Conservation (phyloP, 2,888 invertebrate species). For the Drosophila ustulata region DNA sequence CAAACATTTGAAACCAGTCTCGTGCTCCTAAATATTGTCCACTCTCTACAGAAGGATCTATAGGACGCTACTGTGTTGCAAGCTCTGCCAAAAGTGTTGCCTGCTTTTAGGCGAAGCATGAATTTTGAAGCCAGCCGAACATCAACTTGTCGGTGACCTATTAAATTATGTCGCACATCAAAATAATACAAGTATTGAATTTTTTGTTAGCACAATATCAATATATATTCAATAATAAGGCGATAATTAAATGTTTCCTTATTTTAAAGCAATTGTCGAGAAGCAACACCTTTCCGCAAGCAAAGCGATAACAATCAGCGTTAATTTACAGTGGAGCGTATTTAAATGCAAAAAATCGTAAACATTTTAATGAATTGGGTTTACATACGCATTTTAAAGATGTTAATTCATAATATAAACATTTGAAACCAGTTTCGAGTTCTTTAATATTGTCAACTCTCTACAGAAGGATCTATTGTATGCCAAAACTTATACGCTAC, state of each 20-base stretch:
- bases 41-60: neutral
- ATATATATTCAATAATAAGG: neutral
- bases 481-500: neutral
- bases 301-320: conserved; percentile 12
- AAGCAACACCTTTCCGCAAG: neutral
- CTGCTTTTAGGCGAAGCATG: neutral
- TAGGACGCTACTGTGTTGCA: neutral
- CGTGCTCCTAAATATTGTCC: neutral
- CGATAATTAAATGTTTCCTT: conserved; percentile 6
- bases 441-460: neutral
- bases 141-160: conserved; percentile 11
- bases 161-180: neutral
- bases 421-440: conserved; percentile 20
- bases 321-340: conserved; percentile 14
- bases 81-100: neutral
- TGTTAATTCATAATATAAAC: conserved; percentile 22
- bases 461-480: neutral
- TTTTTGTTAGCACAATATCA: neutral
- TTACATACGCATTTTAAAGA: neutral
- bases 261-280: conserved; percentile 1
- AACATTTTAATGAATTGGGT: conserved; percentile 33
- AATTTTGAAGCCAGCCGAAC: neutral
- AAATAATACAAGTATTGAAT: neutral
- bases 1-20: conserved; percentile 27
- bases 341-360: conserved; percentile 25